Percentiles rank a stretch among this genome's conserved stretches.
Conservation (phyloP, 1,140 invertebrate genomes). For the Diplogasteroides magnus region DNA sequence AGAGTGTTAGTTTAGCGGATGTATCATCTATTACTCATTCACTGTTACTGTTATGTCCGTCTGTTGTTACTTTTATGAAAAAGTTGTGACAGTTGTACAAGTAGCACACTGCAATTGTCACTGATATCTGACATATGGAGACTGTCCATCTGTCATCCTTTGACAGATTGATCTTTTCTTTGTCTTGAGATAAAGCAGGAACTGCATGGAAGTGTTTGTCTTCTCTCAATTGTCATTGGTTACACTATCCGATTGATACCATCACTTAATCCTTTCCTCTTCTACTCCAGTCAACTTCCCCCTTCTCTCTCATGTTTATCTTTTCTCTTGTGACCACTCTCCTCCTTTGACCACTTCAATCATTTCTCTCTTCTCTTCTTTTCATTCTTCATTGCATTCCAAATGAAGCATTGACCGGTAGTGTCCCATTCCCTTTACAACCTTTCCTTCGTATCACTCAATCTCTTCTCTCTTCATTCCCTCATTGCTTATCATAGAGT, state of each 20-base stretch:
- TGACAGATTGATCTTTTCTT: neutral
- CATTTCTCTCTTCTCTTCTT: constrained; percentile 1
- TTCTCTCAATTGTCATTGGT: neutral
- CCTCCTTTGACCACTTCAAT: neutral
- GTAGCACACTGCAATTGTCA: neutral
- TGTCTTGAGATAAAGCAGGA: neutral
- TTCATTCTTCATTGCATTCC: neutral
- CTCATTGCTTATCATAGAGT: neutral
- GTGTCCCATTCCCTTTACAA: too few relatives aligned
- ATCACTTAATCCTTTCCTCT: neutral
- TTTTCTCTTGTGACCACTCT: constrained; percentile 1
- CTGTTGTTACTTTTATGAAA: neutral
- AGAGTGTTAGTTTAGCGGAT: too few relatives aligned
- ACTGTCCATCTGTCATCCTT: neutral
- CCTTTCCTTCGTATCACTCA: too few relatives aligned
- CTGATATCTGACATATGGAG: neutral
- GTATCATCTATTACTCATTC: too few relatives aligned
- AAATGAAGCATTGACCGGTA: too few relatives aligned
- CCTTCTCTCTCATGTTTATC: neutral
- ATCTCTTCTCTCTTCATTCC: neutral
- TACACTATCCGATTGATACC: neutral
- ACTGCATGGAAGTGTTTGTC: neutral
- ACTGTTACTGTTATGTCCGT: neutral
- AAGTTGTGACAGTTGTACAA: neutral
- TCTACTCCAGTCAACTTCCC: constrained; percentile 1